Percentiles rank a stretch among this genome's conserved stretches.
These are phyloP conservation scores for Arenicola marina DNA, from an alignment of 2,888 invertebrate genomes.

Conservation along the genomic window DNA sequence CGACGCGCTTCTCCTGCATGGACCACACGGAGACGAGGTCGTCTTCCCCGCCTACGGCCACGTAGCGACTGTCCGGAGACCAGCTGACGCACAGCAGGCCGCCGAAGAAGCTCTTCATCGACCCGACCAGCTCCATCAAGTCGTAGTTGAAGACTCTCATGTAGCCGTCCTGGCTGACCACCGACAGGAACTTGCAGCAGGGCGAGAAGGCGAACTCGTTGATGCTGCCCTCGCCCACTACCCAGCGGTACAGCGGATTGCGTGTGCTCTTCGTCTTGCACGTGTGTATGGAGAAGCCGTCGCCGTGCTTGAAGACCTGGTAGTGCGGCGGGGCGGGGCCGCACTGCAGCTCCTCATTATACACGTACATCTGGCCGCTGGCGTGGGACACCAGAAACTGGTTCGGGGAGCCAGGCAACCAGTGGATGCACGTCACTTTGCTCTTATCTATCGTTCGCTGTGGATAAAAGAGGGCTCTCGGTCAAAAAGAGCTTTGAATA, in stretches of 20 bases:
- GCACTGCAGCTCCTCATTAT: conserved; percentile 86
- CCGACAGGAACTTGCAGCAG: conserved; percentile 89
- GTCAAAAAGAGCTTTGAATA: not conserved
- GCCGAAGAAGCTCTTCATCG: conserved; percentile 94
- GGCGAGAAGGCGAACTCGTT: conserved; percentile 98
- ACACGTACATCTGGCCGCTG: conserved; percentile 95
- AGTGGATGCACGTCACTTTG: conserved; percentile 93
- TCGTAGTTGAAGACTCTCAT: conserved; percentile 95
- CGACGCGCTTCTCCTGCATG: conserved; percentile 86
- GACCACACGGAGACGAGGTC: conserved; percentile 98
- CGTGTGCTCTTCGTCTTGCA: conserved; percentile 95
- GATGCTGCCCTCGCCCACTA: conserved; percentile 70
- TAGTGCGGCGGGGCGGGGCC: conserved; percentile 90
- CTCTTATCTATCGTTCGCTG: conserved; percentile 91
- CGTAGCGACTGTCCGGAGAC: conserved; percentile 93
- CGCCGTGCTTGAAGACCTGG: conserved; percentile 92
- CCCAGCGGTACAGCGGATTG: conserved; percentile 86
- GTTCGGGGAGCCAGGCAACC: conserved; percentile 94
- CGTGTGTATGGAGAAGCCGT: conserved; percentile 90
- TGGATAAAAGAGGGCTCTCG: conserved; percentile 47
- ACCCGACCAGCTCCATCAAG: conserved; percentile 91
- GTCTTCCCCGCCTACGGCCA: conserved; percentile 96
- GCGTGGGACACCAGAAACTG: conserved; percentile 93
- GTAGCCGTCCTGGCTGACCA: conserved; percentile 85
- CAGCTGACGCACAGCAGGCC: conserved; percentile 96